Evolutionary conservation across 53 echinoderm and acorn worm genomes (phyloP), one percentile per base, ranked within the genome.

Genomic region (Crossaster papposus): DNA sequence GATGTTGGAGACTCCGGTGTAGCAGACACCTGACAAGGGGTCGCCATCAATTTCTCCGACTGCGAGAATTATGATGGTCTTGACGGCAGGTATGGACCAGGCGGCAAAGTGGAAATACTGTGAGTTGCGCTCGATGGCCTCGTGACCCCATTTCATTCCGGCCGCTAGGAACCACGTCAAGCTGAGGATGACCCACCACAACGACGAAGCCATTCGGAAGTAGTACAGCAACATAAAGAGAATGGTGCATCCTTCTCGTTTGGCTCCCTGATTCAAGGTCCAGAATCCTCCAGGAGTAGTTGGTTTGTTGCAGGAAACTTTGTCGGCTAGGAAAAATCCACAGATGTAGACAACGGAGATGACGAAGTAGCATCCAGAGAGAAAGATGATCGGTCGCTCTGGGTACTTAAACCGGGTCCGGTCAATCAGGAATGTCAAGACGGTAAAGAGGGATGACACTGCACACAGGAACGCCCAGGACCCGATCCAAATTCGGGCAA

Each of bases 111-210:
- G 99, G 86, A 99, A 99, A 91, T 96, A 99, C 83, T 99, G 99
- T 11, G 99, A 94, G 88, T 99, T 99, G 32, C 96, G 90, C 37
- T 99, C 99, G 38, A 99, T 99, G 64, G 99, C 99, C 85, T 99
- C 99, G 64, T 99, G 99, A 68, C 99, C 96, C 99, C 99, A 99
- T 70, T 99, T 99, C 89, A 99, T 89, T 14, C 99, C 99, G 29
- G 99, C 99, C 10, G 99, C 96, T 13, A 99, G 81, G 92, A 99
- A 99, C 99, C 99, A 99, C 1, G 99, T 99, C 73, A 99, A 89
- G 87, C 99, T 99, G 36, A 99, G 94, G 55, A 99, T 80, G 15
- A 99, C 99, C 99, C 99, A 99, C 99, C 99, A 99, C 77, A 99
- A 81, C 52, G 96, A 99, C 0, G 99, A 99, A 44, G 99, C 99